Evolutionary conservation across 1,140 invertebrate species (phyloP).

Genomic region (Ceratoteleas bidentatus): DNA sequence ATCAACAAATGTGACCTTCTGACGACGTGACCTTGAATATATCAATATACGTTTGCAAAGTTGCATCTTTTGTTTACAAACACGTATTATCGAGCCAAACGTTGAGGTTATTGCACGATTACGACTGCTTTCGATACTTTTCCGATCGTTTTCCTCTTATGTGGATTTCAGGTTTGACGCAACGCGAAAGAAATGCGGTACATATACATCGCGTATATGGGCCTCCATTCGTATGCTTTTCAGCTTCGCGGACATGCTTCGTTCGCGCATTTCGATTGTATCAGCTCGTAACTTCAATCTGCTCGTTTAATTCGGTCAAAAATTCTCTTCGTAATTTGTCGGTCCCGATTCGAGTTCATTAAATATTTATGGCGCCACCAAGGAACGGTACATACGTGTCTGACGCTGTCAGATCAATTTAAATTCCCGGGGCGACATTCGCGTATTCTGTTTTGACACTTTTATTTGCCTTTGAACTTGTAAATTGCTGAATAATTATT

Average conservation of each 20-base stretch:
- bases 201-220: too few species aligned
- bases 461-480: constrained; percentile 40
- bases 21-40: not conserved
- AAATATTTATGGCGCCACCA: constrained; percentile 51
- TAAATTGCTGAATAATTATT: constrained; percentile 37
- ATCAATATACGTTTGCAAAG: too few species aligned
- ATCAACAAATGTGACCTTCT: constrained; percentile 42
- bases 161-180: too few species aligned
- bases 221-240: constrained; percentile 16
- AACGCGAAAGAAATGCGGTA: too few species aligned
- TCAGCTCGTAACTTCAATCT: constrained; percentile 22
- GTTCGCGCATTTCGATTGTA: constrained; percentile 28
- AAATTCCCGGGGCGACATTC: constrained; percentile 13
- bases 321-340: constrained; percentile 37
- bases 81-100: too few species aligned
- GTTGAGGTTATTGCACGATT: too few species aligned
- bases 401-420: constrained; percentile 14
- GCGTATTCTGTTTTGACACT: constrained; percentile 41
- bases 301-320: constrained; percentile 48
- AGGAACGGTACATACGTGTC: constrained; percentile 41
- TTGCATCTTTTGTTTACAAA: too few species aligned
- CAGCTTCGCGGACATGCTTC: constrained; percentile 1
- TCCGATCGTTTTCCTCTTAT: too few species aligned
- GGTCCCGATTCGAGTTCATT: constrained; percentile 36
- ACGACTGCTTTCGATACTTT: too few species aligned